Evolutionary conservation across 1,140 invertebrate genomes (phyloP), one percentile per base, ranked within the genome.

Genomic region (Hirudo medicinalis): DNA sequence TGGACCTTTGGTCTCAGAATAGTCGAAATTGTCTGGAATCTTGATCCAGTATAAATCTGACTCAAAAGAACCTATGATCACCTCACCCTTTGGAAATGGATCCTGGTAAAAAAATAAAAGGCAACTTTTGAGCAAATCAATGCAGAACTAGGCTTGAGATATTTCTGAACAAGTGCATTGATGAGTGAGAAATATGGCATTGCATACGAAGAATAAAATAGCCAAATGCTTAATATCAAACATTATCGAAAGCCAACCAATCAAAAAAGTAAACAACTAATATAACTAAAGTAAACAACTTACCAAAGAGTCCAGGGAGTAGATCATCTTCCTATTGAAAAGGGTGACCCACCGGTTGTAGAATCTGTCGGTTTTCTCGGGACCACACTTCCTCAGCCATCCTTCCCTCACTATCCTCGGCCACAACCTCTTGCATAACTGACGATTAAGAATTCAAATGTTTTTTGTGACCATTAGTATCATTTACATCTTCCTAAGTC

Each of bases 281-380:
- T 0, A 0, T 4, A 32, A 67, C 36, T 11, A 22, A 22, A 32
- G 22, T 32, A 6, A 68, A 11, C n/a, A 40, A 72, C 80, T 82
- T 79, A 88, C 87, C 84, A 89, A 80, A 53, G 90, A 88, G 79
- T 91, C 90, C 78, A 91, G 88, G 76, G 91, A 89, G 77, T 93
- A 94, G 90, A 94, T 92, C 4, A 95, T 83, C 81, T 92, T 92
- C 69, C 91, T 85, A 74, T 89, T 87, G 77, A 92, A 90, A 20
- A 94, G 79, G 0, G 90, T 91, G 77, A 93, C 92, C 91, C 91
- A 94, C 57, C 91, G 81, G 77, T 89, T 88, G 75, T 88, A 88
- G 77, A 90, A 93, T 0, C 87, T 88, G 78, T 93, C 90, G n/a
- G 86, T 87, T 8, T 85, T 84, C 72, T 86, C 83, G 0, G 91